Conservation (phyloP, 1,140 invertebrate species). For the Rhyzopertha dominica region DNA sequence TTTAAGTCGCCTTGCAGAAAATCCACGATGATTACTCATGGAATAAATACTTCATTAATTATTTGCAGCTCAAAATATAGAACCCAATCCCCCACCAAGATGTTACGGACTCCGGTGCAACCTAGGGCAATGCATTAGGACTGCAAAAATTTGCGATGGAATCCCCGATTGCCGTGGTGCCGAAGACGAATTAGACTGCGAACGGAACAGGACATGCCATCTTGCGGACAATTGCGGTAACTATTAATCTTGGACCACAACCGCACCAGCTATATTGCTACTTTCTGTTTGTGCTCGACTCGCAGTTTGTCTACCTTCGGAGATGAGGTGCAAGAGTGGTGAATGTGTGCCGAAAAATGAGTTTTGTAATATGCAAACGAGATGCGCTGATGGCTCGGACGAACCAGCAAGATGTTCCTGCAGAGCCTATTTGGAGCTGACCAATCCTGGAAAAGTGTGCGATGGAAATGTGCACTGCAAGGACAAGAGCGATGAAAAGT, state of each 20-base stretch:
- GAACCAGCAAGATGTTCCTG: constrained; percentile 65
- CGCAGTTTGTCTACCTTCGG: constrained; percentile 52
- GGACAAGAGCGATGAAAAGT: constrained; percentile 72
- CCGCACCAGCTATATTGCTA: background rate
- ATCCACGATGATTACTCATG: too few species aligned
- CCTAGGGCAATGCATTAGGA: constrained; percentile 63
- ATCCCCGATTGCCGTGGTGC: constrained; percentile 64
- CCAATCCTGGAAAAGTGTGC: constrained; percentile 62
- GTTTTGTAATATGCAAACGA: constrained; percentile 61
- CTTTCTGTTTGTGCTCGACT: background rate
- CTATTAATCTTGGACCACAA: constrained; percentile 6
- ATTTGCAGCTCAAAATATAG: background rate
- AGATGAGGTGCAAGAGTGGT: constrained; percentile 62
- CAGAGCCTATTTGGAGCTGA: constrained; percentile 59
- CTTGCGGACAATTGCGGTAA: constrained; percentile 34
- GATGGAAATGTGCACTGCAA: constrained; percentile 73
- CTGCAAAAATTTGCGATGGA: constrained; percentile 63
- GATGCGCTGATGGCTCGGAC: constrained; percentile 68
- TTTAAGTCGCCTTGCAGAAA: too few species aligned
- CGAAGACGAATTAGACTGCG: constrained; percentile 58
- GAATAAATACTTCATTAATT: too few species aligned
- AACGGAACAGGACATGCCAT: constrained; percentile 29
- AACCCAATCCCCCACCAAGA: constrained; percentile 20
- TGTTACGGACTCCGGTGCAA: constrained; percentile 63
- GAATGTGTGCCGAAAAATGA: constrained; percentile 61